Base-by-base conservation (phyloP, 1,140 invertebrate species). In the Lordiphosa collinella region DNA sequence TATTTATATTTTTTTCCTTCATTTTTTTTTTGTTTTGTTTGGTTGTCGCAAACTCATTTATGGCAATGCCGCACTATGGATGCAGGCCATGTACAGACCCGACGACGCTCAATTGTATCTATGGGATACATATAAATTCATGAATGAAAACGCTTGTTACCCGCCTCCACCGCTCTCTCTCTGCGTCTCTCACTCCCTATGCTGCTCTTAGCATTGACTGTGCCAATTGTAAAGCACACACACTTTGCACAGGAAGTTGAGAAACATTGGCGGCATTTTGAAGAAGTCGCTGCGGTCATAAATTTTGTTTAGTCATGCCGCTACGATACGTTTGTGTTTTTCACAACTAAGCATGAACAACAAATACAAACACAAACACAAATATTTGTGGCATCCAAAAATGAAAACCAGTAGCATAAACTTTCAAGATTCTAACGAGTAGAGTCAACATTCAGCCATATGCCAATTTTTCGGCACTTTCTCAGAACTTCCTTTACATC, bases 181-280 rank as follows among this genome's bases (percentile, higher is more conserved):
- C 57, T 40, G 0, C 14, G 8, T n/a, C 25, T 16, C 37, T 48
- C 36, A 16, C n/a, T 43, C 5, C 11, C 16, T 46, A 18, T 40
- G 22, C 25, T 43, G 40, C 4, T 29, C 22, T 44, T 14, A 9
- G 43, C 18, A 37, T 48, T 56, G 46, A 56, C 56, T 65, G 64
- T 79, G 75, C 69, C 69, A 80, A 79, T 79, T 79, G 75, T 79
- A 74, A 79, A 41, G 53, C 75, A 79, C 56, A 78, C 57, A 72
- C 46, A 67, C 46, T 82, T 68, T 50, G 59, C 61, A 76, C 76
- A 82, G 76, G 76, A 82, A 82, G 76, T 82, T 71, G 66, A 55
- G 62, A 65, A 65, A 82, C 76, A 71, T 80, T 84, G 76, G 61
- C 78, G 78, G 78, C 78, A 78, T 82, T 76, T 82, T 76, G 67